phyloP scores from a whole-genome alignment of 2,888 invertebrate genomes.

The Tiliacea aurago region DNA sequence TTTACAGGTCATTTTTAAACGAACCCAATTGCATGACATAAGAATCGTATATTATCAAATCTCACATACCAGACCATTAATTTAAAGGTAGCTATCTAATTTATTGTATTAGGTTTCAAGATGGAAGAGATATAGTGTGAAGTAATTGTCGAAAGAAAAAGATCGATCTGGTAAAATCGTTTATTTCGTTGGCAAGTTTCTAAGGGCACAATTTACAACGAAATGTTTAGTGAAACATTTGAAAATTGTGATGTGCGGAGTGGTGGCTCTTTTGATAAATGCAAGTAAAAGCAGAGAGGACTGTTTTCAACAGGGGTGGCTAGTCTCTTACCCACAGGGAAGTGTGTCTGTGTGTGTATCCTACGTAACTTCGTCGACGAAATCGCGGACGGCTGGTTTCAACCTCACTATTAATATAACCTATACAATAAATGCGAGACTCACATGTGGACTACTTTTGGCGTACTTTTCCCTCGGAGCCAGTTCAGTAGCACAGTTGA shows the following conservation, averaged over 20 bases:
- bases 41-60: conserved; percentile 54
- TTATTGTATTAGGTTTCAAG: conserved; percentile 53
- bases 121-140: conserved; percentile 40
- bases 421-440: conserved; percentile 62
- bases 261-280: conserved; percentile 79
- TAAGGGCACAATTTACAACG: conserved; percentile 73
- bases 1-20: conserved; percentile 15
- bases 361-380: conserved; percentile 27
- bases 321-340: conserved; percentile 21
- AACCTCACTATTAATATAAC: conserved; percentile 51
- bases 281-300: conserved; percentile 62
- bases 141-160: conserved; percentile 31
- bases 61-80: conserved; percentile 42
- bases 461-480: conserved; percentile 94
- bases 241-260: conserved; percentile 72
- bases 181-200: conserved; percentile 72
- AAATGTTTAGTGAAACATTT: conserved; percentile 78
- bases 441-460: conserved; percentile 91
- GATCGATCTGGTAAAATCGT: conserved; percentile 56
- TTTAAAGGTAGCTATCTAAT: conserved; percentile 38
- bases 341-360: conserved; percentile 16
- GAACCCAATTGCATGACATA: conserved; percentile 42
- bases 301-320: conserved; percentile 35
- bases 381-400: conserved; percentile 53
- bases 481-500: conserved; percentile 95